phyloP scores from a whole-genome alignment of 1,140 invertebrate species.

The Drosophila obscura region DNA sequence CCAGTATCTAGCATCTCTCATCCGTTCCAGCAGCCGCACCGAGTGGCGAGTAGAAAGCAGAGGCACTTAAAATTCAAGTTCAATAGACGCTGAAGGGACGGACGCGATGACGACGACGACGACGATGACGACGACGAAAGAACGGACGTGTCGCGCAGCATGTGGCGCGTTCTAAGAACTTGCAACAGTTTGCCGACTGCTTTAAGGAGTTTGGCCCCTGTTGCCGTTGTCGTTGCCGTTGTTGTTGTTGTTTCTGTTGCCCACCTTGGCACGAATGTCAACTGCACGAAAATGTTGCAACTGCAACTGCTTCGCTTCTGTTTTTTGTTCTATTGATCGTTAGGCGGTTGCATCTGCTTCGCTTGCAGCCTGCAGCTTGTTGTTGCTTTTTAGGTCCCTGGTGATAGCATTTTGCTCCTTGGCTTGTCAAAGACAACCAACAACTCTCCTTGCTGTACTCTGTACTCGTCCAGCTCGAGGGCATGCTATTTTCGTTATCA shows the following conservation, averaged over 20 bases:
- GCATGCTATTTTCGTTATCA: no score
- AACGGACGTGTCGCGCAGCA: conserved; percentile 72
- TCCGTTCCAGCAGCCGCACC: conserved; percentile 9
- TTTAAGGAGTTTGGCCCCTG: conserved; percentile 17
- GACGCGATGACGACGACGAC: conserved; percentile 39
- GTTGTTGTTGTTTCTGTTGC: conserved; percentile 43
- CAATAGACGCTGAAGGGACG: conserved; percentile 61
- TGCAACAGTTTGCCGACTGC: conserved; percentile 71
- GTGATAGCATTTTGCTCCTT: conserved; percentile 80
- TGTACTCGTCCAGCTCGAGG: no score
- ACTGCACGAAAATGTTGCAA: conserved; percentile 66
- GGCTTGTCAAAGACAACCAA: conserved; percentile 75
- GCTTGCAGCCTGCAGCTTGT: conserved; percentile 30
- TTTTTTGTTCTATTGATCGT: conserved; percentile 79
- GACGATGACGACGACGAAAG: background rate
- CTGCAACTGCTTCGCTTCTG: conserved; percentile 52
- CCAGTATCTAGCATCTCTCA: conserved; percentile 26
- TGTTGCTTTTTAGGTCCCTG: conserved; percentile 70
- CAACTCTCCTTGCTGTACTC: conserved; percentile 40
- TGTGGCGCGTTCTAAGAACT: conserved; percentile 80
- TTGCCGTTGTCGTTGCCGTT: conserved; percentile 47
- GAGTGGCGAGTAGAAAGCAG: conserved; percentile 20
- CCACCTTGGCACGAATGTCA: conserved; percentile 66
- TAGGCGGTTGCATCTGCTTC: conserved; percentile 64
- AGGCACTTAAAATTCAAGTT: conserved; percentile 79